phyloP scores from a whole-genome alignment of 2,797 vertebrate genomes.

The Orientallactaga sibirica region DNA sequence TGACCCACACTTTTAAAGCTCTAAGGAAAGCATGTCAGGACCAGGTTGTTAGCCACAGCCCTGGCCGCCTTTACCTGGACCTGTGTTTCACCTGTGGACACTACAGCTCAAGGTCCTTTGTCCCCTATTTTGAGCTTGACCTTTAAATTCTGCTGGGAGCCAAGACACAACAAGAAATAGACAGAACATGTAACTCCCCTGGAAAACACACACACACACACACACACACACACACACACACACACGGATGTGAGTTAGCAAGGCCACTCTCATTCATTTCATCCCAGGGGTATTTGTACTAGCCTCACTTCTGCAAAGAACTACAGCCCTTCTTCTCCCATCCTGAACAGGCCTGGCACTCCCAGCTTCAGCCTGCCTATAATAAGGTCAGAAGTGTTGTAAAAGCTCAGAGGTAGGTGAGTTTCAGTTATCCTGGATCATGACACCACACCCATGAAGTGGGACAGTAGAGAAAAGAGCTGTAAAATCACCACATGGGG shows the following conservation, averaged over 20 bases:
- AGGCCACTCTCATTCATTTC: accelerated
- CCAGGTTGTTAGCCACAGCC: background rate
- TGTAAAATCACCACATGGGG: background rate
- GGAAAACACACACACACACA: background rate
- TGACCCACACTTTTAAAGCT: too few relatives aligned
- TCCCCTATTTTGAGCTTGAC: background rate
- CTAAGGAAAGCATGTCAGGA: too few relatives aligned
- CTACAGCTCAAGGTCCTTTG: background rate
- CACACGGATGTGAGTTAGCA: too few relatives aligned
- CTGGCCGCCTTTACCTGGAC: background rate
- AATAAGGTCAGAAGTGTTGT: accelerated
- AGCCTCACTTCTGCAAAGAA: background rate
- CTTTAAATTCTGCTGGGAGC: background rate
- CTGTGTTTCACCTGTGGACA: too few relatives aligned
- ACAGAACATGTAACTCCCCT: background rate
- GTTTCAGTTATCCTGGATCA: accelerated
- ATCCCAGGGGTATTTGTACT: background rate
- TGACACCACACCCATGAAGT: accelerated
- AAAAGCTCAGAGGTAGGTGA: background rate
- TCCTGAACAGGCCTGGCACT: accelerated
- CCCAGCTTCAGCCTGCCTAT: background rate
- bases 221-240: background rate
- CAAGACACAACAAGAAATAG: background rate
- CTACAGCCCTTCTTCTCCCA: background rate
- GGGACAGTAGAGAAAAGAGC: accelerated